phyloP scores from a whole-genome alignment of 2,113 vertebrate genomes.

The Emydura subglobosa region DNA sequence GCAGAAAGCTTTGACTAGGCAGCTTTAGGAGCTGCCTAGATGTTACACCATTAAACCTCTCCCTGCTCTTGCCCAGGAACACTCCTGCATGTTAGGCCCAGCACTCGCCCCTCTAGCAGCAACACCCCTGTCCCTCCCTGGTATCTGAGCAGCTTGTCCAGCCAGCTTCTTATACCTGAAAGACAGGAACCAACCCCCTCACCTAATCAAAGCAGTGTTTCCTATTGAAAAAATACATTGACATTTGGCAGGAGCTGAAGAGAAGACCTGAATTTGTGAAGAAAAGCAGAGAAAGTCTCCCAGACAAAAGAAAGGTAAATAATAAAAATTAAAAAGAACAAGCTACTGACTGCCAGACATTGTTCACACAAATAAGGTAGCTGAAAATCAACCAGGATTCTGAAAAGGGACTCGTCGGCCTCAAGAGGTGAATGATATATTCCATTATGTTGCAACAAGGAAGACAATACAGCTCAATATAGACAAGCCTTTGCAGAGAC shows the following conservation, averaged over 20 bases:
- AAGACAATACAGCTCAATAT: neutral
- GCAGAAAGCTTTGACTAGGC: neutral
- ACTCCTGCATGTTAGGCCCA: fast-evolving
- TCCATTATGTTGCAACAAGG: slow-evolving; percentile 9
- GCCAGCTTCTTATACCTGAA: neutral
- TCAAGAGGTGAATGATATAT: slow-evolving; percentile 22
- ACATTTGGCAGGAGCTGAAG: slow-evolving; percentile 44
- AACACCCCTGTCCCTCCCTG: neutral
- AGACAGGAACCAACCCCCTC: neutral
- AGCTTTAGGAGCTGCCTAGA: neutral
- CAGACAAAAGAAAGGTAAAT: slow-evolving; percentile 61
- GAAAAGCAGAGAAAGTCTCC: slow-evolving; percentile 52
- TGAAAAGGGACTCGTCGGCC: slow-evolving; percentile 42
- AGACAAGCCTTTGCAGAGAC: slow-evolving; percentile 41
- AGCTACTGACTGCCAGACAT: slow-evolving; percentile 6
- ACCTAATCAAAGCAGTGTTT: neutral
- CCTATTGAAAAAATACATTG: neutral
- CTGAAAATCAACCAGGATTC: slow-evolving; percentile 67
- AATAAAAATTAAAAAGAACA: slow-evolving; percentile 42
- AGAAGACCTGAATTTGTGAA: neutral
- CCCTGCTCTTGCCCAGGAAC: fast-evolving
- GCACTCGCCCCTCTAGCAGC: fast-evolving
- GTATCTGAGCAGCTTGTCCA: neutral
- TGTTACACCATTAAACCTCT: neutral
- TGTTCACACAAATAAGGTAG: slow-evolving; percentile 4